Evolutionary conservation across 2,113 vertebrate genomes (phyloP), one percentile per base, ranked within the genome.

Genomic region (Origma solitaria): DNA sequence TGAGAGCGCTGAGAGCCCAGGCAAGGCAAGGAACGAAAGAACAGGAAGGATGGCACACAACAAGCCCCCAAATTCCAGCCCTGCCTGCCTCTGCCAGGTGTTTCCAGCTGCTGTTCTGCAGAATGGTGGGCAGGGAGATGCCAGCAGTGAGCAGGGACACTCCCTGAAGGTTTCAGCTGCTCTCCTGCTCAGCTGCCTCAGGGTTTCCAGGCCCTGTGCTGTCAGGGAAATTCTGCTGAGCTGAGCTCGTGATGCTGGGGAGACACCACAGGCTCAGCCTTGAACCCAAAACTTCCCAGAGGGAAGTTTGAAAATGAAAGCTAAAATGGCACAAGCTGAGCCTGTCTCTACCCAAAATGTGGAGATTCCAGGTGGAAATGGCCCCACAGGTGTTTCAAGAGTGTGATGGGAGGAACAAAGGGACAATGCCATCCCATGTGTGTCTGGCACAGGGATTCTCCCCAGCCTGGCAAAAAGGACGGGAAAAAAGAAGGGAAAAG

Each of bases 81-180:
- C 73, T 35, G 57, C 40, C 33, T 3, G 38, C 44, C 0, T 68
- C 15, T 86, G 33, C 86, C 54, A 76, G 73, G 3, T 79, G 94
- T 69, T 79, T 53, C 3, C 94, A 96, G 91, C 92, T 94, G 92
- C 47, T 40, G 60, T 9, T 66, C 62, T 86, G 69, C 69, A 44
- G 21, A 28, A 11, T 31, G 71, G n/a, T 4, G 15, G 80, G 61
- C 30, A 75, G 87, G 65, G 56, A 24, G 9, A 9, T 7, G 53
- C 45, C 90, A 62, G 70, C 57, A 42, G 73, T 40, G 38, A 40
- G 13, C 38, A 40, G 38, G 21, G 18, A 49, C 79, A 23, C 14
- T 57, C 80, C 45, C 72, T 15, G 60, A 31, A 44, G 68, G 76
- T 12, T 33, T 88, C 27, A 45, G 33, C 86, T 85, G 64, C 64